Evolutionary conservation across 2,888 invertebrate genomes (phyloP), one percentile per base, ranked within the genome.

Genomic region (Amorpha juglandis): DNA sequence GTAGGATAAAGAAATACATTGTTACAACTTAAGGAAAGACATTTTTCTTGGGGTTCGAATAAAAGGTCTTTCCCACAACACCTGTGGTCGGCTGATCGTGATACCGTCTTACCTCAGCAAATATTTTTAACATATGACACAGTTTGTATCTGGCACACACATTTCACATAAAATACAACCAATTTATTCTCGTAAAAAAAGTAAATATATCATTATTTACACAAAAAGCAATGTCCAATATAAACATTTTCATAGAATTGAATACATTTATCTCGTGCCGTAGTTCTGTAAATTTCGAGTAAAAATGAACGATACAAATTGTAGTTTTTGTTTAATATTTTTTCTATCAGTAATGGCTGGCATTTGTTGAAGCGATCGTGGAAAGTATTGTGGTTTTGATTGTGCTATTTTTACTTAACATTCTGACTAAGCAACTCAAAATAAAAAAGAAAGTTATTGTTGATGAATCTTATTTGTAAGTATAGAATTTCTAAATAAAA

Each of bases 201-300:
- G 58, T 58, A 58, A 38, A 58, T 11, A 58, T 58, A 19, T 58
- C 58, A 42, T 58, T 58, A 58, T 58, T 58, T 58, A 58, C 42
- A 58, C 58, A 58, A 58, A 58, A 58, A 52, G 33, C 58, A 19
- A 58, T 58, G 58, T 58, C 58, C 58, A 58, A 58, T 58, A 19
- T 42, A 38, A 58, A 58, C 58, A 38, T 58, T 42, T 53, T 58
- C 42, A 42, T 42, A 58, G 35, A 16, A 42, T 58, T 58, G 58
- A 58, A 58, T 58, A 58, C 58, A 58, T 58, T 58, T 58, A 58
- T 58, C 58, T 58, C 16, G 55, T 58, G 38, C 58, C 16, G 58
- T 58, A 58, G 58, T 58, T 58, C 19, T 42, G 19, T 58, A 58
- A 58, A 58, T 58, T 58, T 38, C 58, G 42, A 58, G 42, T 58